phyloP scores from a whole-genome alignment of 2,113 vertebrate species.

The Tiliqua scincoides region DNA sequence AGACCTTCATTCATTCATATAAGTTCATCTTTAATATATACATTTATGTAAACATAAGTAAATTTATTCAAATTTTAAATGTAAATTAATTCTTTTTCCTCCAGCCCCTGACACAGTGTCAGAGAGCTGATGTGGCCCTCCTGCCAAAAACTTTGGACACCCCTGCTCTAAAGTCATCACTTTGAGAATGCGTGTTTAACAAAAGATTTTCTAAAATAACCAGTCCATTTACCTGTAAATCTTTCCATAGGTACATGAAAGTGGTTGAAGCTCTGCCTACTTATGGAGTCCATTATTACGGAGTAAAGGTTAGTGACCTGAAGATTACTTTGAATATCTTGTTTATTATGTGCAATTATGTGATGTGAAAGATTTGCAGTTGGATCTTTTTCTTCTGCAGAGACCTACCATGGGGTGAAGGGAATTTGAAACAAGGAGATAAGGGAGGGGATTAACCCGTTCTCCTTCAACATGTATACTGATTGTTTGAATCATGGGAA shows the following conservation, averaged over 20 bases:
- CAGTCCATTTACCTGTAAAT: constrained; percentile 52
- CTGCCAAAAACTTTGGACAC: too few species aligned
- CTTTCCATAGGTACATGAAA: constrained; percentile 90
- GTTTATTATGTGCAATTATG: constrained; percentile 31
- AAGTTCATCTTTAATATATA: too few species aligned
- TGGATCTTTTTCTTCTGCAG: background rate
- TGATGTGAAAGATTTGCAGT: constrained; percentile 3
- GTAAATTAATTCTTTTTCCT: too few species aligned
- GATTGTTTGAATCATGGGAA: too few species aligned
- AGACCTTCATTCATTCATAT: too few species aligned
- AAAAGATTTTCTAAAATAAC: constrained; percentile 52
- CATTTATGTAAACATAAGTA: too few species aligned
- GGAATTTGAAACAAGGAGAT: background rate
- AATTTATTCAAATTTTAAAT: too few species aligned
- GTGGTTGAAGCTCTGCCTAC: constrained; percentile 93
- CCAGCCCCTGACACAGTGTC: too few species aligned
- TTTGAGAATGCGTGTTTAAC: constrained; percentile 40
- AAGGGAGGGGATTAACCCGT: too few species aligned
- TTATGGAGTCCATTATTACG: constrained; percentile 98
- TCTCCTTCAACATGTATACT: too few species aligned
- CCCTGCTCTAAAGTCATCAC: constrained; percentile 11
- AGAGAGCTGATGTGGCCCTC: too few species aligned
- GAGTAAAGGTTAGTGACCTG: constrained; percentile 89
- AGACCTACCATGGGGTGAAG: too few species aligned
- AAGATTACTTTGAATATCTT: constrained; percentile 46